Percentiles rank a stretch among this genome's conserved stretches.
These are phyloP conservation scores for Centropus bengalensis DNA, from an alignment of 2,113 vertebrate genomes.

Conservation along the genomic window DNA sequence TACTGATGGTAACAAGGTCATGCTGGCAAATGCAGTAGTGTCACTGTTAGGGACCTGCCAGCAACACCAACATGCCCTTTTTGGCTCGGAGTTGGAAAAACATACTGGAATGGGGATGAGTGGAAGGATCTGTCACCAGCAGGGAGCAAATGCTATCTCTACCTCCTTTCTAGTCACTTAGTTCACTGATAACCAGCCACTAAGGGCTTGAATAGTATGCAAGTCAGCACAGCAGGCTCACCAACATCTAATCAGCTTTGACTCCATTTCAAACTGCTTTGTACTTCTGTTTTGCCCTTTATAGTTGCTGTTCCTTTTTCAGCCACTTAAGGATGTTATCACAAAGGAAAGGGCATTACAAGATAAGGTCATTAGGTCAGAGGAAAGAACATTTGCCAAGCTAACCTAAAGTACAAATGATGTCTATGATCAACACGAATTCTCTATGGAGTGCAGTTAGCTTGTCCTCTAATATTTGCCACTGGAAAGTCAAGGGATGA, in stretches of 20 bases:
- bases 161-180: neutral
- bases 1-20: neutral
- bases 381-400: constrained; percentile 29
- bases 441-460: neutral
- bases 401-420: neutral
- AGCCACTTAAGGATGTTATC: constrained; percentile 1
- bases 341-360: neutral
- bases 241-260: neutral
- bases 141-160: neutral
- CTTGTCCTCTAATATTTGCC: neutral
- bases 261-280: neutral
- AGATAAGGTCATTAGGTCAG: constrained; percentile 29
- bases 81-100: neutral
- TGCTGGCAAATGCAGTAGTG: neutral
- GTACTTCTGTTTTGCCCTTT: neutral
- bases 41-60: neutral
- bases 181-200: neutral
- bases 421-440: neutral
- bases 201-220: neutral
- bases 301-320: neutral
- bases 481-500: neutral
- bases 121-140: neutral
- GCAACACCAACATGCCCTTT: neutral
- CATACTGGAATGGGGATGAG: neutral
- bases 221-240: neutral